Base-by-base conservation (phyloP, 2,113 vertebrate genomes). In the Turnix velox region DNA sequence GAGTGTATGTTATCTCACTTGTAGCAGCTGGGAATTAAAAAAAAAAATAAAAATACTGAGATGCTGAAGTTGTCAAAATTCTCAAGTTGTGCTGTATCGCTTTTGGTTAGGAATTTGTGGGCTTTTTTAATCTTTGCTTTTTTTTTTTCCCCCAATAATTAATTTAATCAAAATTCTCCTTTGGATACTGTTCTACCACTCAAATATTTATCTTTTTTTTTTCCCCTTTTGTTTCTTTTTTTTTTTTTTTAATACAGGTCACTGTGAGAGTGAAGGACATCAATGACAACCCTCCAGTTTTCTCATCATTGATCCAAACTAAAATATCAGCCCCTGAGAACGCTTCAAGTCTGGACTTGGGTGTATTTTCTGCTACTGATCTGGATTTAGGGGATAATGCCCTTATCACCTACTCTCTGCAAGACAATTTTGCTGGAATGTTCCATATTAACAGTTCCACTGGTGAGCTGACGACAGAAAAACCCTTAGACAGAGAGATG, bases 241-340 rank as follows among this genome's bases (percentile, higher is more conserved):
- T 48, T 39, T 43, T 49, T 25, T 18, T 45, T 30, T 39, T 3
- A n/a, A 43, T 62, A 22, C n/a, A 97, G 97, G 93, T 96, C 58
- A 95, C 88, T 33, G 75, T 97, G 51, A 88, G 9, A 39, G 55
- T 97, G 37, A 71, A 51, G 49, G 97, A 97, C 18, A 22, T 85
- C 40, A 97, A 97, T n/a, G 97, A 97, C 68, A 96, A 96, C 25
- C 10, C 77, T 45, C 96, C 97, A 63, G 82, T 94, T 37, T 97
- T 97, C 81, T 85, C 96, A 76, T 1, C 71, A 10, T 19, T 27
- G 33, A 90, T 96, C 71, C 94, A 88, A 35, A 94, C 77, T 52
- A 28, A 88, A 14, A 65, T 95, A 23, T 96, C 94, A 52, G 91
- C 7, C 80, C 86, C 88, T n/a, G 97, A 97, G 87, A 95, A 96